phyloP scores from a whole-genome alignment of 92 coral and sea anemone genomes.

The Porites cylindrica region DNA sequence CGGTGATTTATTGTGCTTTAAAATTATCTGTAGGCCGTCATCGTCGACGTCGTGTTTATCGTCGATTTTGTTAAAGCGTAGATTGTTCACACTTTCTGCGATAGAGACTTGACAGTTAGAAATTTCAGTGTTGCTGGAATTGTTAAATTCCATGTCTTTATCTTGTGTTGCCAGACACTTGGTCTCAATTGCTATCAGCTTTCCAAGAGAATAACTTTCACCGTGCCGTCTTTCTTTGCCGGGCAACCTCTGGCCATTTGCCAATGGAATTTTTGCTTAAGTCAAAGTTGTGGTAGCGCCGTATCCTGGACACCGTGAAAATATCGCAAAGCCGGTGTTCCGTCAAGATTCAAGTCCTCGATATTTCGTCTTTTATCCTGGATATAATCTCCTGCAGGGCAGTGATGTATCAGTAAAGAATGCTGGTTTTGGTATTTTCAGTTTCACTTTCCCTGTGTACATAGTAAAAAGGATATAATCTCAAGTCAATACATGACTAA shows the following conservation, averaged over 20 bases:
- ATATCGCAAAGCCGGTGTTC: background rate
- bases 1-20: background rate
- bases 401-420: background rate
- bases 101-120: constrained; percentile 24
- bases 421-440: constrained; percentile 1
- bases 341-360: constrained; percentile 7
- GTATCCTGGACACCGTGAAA: background rate
- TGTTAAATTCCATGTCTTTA: constrained; percentile 13
- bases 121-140: background rate
- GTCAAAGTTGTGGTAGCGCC: background rate
- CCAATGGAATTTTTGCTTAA: background rate
- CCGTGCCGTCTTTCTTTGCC: background rate
- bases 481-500: background rate
- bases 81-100: constrained; percentile 21
- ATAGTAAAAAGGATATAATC: background rate
- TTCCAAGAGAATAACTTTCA: constrained; percentile 21
- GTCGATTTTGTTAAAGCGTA: constrained; percentile 1
- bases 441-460: constrained; percentile 6
- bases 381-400: background rate
- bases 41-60: background rate
- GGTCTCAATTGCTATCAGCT: no score
- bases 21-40: background rate
- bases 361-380: background rate
- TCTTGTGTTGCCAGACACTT: background rate
- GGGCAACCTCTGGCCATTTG: background rate